Evolutionary conservation across 2,797 vertebrate genomes (phyloP).

Genomic region (Trachops cirrhosus): DNA sequence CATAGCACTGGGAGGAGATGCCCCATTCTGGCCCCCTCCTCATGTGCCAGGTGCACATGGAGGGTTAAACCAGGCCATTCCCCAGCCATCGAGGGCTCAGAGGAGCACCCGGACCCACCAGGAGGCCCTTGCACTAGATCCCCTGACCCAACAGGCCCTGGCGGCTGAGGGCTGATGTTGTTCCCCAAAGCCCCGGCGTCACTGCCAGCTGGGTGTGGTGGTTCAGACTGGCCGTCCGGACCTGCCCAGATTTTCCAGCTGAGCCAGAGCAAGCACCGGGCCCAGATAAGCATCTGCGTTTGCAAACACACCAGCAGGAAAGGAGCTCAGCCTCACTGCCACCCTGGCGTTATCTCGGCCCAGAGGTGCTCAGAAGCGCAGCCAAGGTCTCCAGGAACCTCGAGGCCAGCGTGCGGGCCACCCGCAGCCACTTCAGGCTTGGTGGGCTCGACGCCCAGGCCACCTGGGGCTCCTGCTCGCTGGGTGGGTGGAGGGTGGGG

Average conservation of each 20-base stretch:
- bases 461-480: neutral
- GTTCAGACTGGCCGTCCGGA: neutral
- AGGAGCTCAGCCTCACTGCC: neutral
- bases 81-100: neutral
- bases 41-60: neutral
- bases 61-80: no score
- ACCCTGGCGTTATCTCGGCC: neutral
- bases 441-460: accelerated
- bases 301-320: neutral
- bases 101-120: accelerated
- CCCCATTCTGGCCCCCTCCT: accelerated
- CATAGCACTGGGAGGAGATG: accelerated
- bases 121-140: accelerated
- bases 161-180: neutral
- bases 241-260: neutral
- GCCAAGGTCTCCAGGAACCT: slow-evolving; percentile 26
- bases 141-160: neutral
- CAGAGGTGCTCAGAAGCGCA: slow-evolving; percentile 37
- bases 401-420: neutral
- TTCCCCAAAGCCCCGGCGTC: neutral
- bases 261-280: neutral
- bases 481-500: accelerated
- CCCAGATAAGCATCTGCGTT: neutral
- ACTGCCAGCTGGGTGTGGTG: neutral
- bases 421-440: neutral